These are phyloP conservation scores for Drosophila persimilis DNA, from an alignment of 1,140 invertebrate genomes.

Conservation along the genomic window DNA sequence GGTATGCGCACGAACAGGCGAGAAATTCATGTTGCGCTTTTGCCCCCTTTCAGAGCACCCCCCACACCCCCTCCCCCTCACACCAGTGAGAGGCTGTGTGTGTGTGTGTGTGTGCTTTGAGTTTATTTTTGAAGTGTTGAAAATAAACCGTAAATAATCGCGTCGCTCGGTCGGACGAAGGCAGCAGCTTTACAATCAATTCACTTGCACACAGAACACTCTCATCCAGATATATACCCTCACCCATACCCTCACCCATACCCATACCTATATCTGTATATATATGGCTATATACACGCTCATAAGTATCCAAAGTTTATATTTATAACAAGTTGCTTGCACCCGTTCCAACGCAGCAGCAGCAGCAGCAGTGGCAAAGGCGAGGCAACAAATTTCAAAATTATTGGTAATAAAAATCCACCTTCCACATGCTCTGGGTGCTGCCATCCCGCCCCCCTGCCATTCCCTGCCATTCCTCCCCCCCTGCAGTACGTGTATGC, in stretches of 20 bases:
- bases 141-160: constrained; percentile 81
- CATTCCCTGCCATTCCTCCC: background rate
- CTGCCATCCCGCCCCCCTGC: background rate
- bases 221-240: background rate
- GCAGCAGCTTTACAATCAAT: constrained; percentile 75
- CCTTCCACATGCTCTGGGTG: constrained; percentile 37
- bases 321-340: constrained; percentile 80
- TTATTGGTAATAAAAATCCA: constrained; percentile 81
- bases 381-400: constrained; percentile 74
- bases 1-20: constrained; percentile 1
- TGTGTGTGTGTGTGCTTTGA: constrained; percentile 20
- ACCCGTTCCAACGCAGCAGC: constrained; percentile 59
- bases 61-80: background rate
- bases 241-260: constrained; percentile 7
- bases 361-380: constrained; percentile 21
- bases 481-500: constrained; percentile 49
- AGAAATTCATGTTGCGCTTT: constrained; percentile 64
- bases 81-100: background rate
- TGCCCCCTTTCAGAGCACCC: constrained; percentile 1
- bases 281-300: constrained; percentile 29
- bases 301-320: constrained; percentile 68
- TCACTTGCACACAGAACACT: constrained; percentile 59
- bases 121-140: constrained; percentile 80
- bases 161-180: constrained; percentile 47
- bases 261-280: constrained; percentile 35